Evolutionary conservation across 2,888 invertebrate genomes (phyloP), one percentile per base, ranked within the genome.

Genomic region (Pyrgus malvae): DNA sequence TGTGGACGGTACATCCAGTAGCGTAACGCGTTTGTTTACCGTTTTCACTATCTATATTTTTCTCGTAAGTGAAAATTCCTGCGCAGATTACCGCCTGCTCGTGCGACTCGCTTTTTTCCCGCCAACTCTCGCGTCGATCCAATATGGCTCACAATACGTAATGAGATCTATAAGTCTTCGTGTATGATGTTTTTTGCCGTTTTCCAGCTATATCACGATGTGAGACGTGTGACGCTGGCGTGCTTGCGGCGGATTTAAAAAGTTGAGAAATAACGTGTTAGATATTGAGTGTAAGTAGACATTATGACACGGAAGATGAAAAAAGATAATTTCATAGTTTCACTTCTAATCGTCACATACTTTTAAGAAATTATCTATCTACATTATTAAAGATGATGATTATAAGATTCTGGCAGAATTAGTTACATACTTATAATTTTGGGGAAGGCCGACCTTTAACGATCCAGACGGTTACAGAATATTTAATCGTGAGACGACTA

Each of bases 11-110:
- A 78, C 83, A 54, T 54, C 19, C 37, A 37, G 48, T 48, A 57
- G 38, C 46, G 46, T 48, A 69, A 69, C 66, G 53, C 68, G 80
- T 81, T 83, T 86, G 82, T 86, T 84, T 76, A 84, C 80, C 71
- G 78, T 83, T 88, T 88, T 88, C 88, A 83, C 88, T 88, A 77
- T 88, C 86, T 74, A 76, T 82, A 79, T 78, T 78, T 80, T 81
- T 82, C 85, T 80, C 74, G 77, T 70, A 59, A 79, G 86, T 82
- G 87, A 87, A 88, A 88, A 86, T 79, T 72, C 72, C 64, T 29
- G 63, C 60, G 53, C 60, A 56, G 63, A 63, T 66, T 62, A 61
- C 61, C 67, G 65, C 58, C 56, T 58, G 60, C 57, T 58, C 59
- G 62, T 60, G 59, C 44, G 56, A 50, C 49, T 50, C 23, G 44